Evolutionary conservation across 2,888 invertebrate genomes (phyloP), one percentile per base, ranked within the genome.

Genomic region (Galerucella calmariensis): DNA sequence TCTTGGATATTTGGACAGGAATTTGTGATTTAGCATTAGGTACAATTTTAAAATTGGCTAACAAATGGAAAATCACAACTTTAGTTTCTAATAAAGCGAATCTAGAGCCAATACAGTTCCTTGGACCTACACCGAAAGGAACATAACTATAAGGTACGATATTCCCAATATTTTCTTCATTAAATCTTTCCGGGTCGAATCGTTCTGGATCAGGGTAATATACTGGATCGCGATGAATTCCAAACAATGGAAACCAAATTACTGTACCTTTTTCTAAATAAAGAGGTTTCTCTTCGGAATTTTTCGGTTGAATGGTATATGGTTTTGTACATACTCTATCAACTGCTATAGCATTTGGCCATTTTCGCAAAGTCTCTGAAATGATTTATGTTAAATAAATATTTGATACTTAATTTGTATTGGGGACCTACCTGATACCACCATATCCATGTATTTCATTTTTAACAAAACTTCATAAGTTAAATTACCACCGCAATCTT

Each of bases 71-170:
- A 12, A 84, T 74, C 4, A 86, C 35, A 1, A 80, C 74, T 80
- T 87, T 87, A 0, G 79, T 79, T 80, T 86, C 85, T 73, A 86
- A 66, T 6, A 86, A 65, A 14, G 86, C 86, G 74, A 86, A 87
- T 77, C 86, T 79, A 10, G 83, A 83, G 6, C 90, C 90, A 67
- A 90, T 88, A 79, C 90, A 91, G 77, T 84, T 88, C 72, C 90
- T 87, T 0, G 90, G 90, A 1, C 90, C 90, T 16, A 84, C 78
- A 2, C 91, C 90, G 79, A 90, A 90, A 0, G 90, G 90, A 82
- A 89, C 80, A 77, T 87, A 90, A 0, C 6, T 53, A 8, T n/a
- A 53, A 8, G 0, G 89, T 88, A 72, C 86, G 82, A 90, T 87
- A 0, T 87, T 87, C 1, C 85, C 83, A 76, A 85, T 85, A 69